Evolutionary conservation across 2,797 vertebrate species (phyloP), one percentile per base, ranked within the genome.

Genomic region (Eulemur mongoz): DNA sequence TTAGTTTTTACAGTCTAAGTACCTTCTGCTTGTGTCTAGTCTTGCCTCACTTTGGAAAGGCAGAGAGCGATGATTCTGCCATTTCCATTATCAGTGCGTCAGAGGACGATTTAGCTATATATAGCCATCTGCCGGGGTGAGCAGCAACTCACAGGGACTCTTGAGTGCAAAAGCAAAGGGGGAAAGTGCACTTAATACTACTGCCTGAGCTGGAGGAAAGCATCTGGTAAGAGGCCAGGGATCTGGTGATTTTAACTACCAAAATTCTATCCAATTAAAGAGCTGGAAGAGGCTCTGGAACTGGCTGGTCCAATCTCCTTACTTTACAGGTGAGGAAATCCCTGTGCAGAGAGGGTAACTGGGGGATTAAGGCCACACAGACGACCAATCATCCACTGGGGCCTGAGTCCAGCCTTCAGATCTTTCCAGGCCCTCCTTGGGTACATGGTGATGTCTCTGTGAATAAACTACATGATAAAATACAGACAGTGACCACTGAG

Each of bases 341-440:
- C 2, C 75, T 18, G n/a, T 40, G 7, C 61, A 30, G 83, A 83
- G 48, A 38, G 2, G 2, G 35, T 45, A 38, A 45, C 25, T 7
- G 38, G 32, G 4, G 14, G 35, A 48, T 30, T 43, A 25, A 27
- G 18, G 10, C n/a, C 11, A 20, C 3, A 32, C 0, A 22, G 14
- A 13, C 43, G 11, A 25, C 38, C 2, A 2, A 45, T 3, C 23
- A 50, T 38, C 27, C 0, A 0, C 22, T 30, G 30, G 48, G 32
- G 27, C 18, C 25, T 18, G 9, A 38, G 13, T 67, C 14, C 61
- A 23, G 23, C 2, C 43, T 91, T 69, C 32, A 20, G 45, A 13
- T 5, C 59, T 12, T 32, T 13, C 40, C n/a, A 40, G n/a, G 45
- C 4, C 3, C 25, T 32, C 25, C 7, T 32, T 32, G 54, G 35